Evolutionary conservation across 2,797 vertebrate genomes (phyloP).

Genomic region (Bradypodion pumilum): DNA sequence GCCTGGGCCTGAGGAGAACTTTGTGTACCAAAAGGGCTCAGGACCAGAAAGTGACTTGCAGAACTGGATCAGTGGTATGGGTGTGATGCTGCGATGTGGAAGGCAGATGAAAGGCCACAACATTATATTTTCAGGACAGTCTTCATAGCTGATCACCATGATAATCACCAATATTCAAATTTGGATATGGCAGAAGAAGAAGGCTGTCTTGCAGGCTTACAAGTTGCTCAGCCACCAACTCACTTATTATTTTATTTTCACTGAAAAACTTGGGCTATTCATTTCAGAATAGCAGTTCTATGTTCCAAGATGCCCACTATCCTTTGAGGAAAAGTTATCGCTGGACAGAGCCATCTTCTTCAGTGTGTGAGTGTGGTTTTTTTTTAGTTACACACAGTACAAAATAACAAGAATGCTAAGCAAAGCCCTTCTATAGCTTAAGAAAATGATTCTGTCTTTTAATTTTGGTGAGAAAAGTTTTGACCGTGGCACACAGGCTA

Average conservation of each 20-base stretch:
- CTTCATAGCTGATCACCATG: too few relatives aligned
- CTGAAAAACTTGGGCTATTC: constrained; percentile 13
- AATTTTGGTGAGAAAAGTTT: constrained; percentile 8
- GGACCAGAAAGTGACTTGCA: too few relatives aligned
- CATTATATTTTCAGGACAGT: too few relatives aligned
- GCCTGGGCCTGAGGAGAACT: too few relatives aligned
- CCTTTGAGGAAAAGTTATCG: background rate
- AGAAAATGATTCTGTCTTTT: background rate
- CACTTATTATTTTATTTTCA: constrained; percentile 7
- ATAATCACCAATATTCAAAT: too few relatives aligned
- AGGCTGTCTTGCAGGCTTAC: constrained; percentile 1
- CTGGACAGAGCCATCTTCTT: background rate
- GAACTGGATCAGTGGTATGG: too few relatives aligned
- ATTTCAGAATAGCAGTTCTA: constrained; percentile 19
- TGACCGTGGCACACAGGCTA: background rate
- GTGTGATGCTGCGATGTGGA: too few relatives aligned
- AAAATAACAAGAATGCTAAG: background rate
- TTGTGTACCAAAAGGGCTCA: too few relatives aligned
- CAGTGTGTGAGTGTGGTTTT: background rate
- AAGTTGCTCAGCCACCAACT: constrained; percentile 22
- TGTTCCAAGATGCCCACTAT: constrained; percentile 6
- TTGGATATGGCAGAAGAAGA: too few relatives aligned
- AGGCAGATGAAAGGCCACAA: too few relatives aligned
- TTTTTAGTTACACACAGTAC: background rate
- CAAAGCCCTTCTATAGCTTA: background rate